Base-by-base conservation (phyloP, 2,113 vertebrate genomes). In the Tringa solitaria region DNA sequence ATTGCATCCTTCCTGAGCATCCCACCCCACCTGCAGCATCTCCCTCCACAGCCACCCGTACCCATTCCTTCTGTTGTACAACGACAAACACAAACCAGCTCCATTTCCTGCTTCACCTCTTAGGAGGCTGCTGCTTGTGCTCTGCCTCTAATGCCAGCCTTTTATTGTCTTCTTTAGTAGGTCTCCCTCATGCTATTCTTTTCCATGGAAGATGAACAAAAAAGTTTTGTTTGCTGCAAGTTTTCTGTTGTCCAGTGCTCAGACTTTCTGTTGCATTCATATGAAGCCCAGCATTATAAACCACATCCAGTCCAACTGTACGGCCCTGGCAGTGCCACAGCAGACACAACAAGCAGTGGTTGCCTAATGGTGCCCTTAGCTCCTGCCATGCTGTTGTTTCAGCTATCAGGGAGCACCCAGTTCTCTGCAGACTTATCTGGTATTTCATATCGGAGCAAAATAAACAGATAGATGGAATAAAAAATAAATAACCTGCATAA, bases 341-440 rank as follows among this genome's bases (percentile, higher is more conserved):
- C 48, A 97, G 87, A 91, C 84, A 87, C 57, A 95, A 93, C 72
- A 86, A 81, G 68, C 60, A 32, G 41, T 27, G 26, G 72, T 19
- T 89, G 69, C 86, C 75, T 59, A 74, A 51, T 4, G 6, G 56
- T 89, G 84, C 53, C 84, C 77, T 94, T n/a, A 92, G 73, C 63
- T 91, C 76, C 68, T 39, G 46, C 43, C 61, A 33, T 0, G 6
- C 39, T 84, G 23, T 12, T 94, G 16, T 39, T 90, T 64, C 61
- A 68, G 51, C 57, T 92, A 60, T 48, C 60, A 46, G 50, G 37
- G 46, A 59, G 86, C 9, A 4, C 54, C n/a, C 3, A 0, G 35
- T 53, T 72, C 69, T 45, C 20, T 30, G 56, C 80, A 95, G 83
- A 75, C 56, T 8, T 64, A 48, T 74, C 89, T 81, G 82, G 43